A percentile compares a stretch with the other conserved stretches of the same genome.
Evolutionary conservation across 1,140 invertebrate genomes (phyloP).

Genomic region (Dendrolimus punctatus): DNA sequence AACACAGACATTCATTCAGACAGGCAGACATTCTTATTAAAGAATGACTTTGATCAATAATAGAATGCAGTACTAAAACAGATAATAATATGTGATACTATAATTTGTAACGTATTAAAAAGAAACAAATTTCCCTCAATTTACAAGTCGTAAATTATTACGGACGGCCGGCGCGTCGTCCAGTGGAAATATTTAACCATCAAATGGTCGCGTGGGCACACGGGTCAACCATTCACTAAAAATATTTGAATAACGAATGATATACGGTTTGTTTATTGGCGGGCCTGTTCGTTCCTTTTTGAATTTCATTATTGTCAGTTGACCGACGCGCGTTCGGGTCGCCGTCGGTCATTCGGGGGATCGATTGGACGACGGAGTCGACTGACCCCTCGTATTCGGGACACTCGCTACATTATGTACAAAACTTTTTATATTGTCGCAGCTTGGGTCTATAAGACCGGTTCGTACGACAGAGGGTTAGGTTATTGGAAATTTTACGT

Average conservation of each 20-base stretch:
- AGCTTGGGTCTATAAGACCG: constrained; percentile 46
- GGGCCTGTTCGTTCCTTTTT: constrained; percentile 56
- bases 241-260: constrained; percentile 69
- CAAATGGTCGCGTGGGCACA: constrained; percentile 63
- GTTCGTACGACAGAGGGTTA: constrained; percentile 25
- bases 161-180: constrained; percentile 32
- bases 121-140: constrained; percentile 27
- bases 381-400: constrained; percentile 43
- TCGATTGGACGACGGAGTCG: constrained; percentile 20
- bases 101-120: constrained; percentile 2
- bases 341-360: constrained; percentile 45
- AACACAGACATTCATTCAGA: too few relatives aligned
- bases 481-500: constrained; percentile 60
- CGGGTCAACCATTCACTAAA: constrained; percentile 63
- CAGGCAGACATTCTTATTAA: too few relatives aligned
- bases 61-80: too few relatives aligned
- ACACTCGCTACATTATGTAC: constrained; percentile 52
- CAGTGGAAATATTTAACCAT: constrained; percentile 64
- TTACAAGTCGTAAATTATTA: constrained; percentile 54
- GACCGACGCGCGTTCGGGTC: constrained; percentile 54
- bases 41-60: too few relatives aligned
- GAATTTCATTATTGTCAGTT: constrained; percentile 52
- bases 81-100: too few relatives aligned
- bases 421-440: constrained; percentile 61
- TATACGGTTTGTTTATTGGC: constrained; percentile 71